These are phyloP conservation scores for Xylocampa areola DNA, from an alignment of 2,888 invertebrate species.

Conservation along the genomic window DNA sequence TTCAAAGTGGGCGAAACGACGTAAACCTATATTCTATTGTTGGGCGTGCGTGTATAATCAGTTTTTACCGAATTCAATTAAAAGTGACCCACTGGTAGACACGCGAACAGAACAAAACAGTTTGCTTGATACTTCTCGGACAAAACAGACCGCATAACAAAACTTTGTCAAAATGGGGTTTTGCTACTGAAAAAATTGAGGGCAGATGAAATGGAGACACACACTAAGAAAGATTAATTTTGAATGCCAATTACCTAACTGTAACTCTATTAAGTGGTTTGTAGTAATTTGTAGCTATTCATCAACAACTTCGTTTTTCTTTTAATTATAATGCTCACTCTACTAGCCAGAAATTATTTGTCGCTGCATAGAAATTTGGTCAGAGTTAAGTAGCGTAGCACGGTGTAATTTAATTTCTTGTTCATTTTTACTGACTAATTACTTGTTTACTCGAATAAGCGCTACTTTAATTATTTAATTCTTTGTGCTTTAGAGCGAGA, in stretches of 20 bases:
- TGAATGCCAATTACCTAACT: slow-evolving; percentile 63
- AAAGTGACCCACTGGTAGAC: slow-evolving; percentile 82
- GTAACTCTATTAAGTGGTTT: slow-evolving; percentile 62
- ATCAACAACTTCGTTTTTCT: slow-evolving; percentile 13
- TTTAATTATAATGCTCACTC: slow-evolving; percentile 43
- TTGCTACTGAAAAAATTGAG: slow-evolving; percentile 55
- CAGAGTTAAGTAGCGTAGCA: slow-evolving; percentile 35
- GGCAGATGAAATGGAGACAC: slow-evolving; percentile 58
- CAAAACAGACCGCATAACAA: slow-evolving; percentile 63
- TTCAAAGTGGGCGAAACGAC: slow-evolving; percentile 58
- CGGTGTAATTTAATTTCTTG: slow-evolving; percentile 28
- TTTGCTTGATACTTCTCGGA: slow-evolving; percentile 55
- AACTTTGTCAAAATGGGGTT: slow-evolving; percentile 64
- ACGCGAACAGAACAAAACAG: slow-evolving; percentile 69
- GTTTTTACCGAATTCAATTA: slow-evolving; percentile 86
- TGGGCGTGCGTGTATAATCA: slow-evolving; percentile 85
- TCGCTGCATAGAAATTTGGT: slow-evolving; percentile 49
- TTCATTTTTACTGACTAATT: slow-evolving; percentile 43
- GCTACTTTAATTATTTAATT: slow-evolving; percentile 49
- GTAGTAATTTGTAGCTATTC: slow-evolving; percentile 43
- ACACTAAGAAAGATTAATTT: slow-evolving; percentile 60
- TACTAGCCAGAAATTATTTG: slow-evolving; percentile 47
- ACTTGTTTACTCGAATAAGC: slow-evolving; percentile 49
- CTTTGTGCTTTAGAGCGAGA: slow-evolving; percentile 28
- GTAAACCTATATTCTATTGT: slow-evolving; percentile 71